Evolutionary conservation across 2,797 vertebrate species (phyloP), one percentile per base, ranked within the genome.

Genomic region (Sciurus carolinensis): DNA sequence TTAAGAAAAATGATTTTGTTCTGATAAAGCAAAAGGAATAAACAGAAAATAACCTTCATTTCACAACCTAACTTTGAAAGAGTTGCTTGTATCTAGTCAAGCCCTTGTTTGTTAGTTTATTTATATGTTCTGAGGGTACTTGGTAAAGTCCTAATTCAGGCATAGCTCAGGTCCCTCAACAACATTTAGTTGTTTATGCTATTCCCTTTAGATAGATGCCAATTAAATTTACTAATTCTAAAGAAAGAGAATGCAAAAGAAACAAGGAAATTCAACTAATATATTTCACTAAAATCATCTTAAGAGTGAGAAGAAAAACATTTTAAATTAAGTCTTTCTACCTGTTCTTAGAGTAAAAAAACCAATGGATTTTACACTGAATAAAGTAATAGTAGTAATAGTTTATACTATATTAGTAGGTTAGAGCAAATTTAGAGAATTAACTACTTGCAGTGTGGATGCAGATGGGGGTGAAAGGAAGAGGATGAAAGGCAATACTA

Each of bases 171-270:
- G 17, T 73, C 54, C 36, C 75, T 91, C 17, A 57, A 22, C 50
- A 96, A 79, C 42, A 93, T 77, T 87, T 71, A 85, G 39, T 81
- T 39, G 69, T 90, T 71, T 92, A 87, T n/a, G 18, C 7, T 73
- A 69, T 50, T 91, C 42, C 54, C 67, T 88, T 84, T 82, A 73
- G 42, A 54, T 77, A 88, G 66, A 91, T 47, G 47, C 6, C 59
- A 67, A 86, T 84, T 87, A 90, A 80, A 92, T 64, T 79, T 36
- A 95, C 22, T 80, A 81, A 91, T 83, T 93, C 75, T 72, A 82
- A 82, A 91, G 47, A 82, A 30, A 77, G 30, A 12, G 10, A 8
- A 83, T 75, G 73, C 44, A 92, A 90, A 90, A 59, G 66, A 90
- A 94, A 87, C 66, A 95, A 91, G 66, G 22, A 85, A 93, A 93